A percentile compares a stretch with the other conserved stretches of the same genome.
Evolutionary conservation across 2,113 vertebrate genomes (phyloP).

Genomic region (Lagenorhynchus albirostris): DNA sequence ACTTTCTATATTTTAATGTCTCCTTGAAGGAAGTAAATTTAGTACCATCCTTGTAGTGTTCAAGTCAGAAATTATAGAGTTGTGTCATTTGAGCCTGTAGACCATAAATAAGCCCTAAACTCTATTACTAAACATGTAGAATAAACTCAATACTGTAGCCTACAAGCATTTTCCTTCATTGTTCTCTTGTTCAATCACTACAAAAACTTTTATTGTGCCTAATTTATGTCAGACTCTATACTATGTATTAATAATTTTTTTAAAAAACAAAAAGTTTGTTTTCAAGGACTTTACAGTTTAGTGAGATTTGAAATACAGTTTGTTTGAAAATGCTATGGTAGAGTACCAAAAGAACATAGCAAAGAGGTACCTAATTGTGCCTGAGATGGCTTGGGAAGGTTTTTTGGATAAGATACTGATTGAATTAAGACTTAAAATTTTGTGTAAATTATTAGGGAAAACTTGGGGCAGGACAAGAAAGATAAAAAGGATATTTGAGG

Average conservation of each 20-base stretch:
- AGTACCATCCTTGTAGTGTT: background rate
- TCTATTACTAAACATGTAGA: background rate
- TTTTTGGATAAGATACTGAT: background rate
- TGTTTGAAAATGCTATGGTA: background rate
- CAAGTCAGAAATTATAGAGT: background rate
- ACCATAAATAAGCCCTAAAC: background rate
- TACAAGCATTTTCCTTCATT: background rate
- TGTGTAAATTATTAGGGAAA: background rate
- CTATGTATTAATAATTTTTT: background rate
- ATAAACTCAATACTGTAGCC: background rate
- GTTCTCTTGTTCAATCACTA: background rate
- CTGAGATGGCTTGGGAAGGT: background rate
- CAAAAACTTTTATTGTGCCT: background rate
- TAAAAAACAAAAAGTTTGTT: background rate
- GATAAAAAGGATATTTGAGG: background rate
- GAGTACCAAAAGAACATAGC: background rate
- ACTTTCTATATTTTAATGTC: slow-evolving; percentile 7
- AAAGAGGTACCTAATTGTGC: background rate
- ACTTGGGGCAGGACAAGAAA: background rate
- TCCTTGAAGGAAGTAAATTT: background rate
- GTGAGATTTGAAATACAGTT: background rate
- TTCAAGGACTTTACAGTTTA: background rate
- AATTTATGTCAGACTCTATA: background rate
- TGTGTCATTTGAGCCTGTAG: background rate
- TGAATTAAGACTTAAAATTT: background rate